Evolutionary conservation across 1,140 invertebrate genomes (phyloP).

Genomic region (Drosophila nigrodunni): DNA sequence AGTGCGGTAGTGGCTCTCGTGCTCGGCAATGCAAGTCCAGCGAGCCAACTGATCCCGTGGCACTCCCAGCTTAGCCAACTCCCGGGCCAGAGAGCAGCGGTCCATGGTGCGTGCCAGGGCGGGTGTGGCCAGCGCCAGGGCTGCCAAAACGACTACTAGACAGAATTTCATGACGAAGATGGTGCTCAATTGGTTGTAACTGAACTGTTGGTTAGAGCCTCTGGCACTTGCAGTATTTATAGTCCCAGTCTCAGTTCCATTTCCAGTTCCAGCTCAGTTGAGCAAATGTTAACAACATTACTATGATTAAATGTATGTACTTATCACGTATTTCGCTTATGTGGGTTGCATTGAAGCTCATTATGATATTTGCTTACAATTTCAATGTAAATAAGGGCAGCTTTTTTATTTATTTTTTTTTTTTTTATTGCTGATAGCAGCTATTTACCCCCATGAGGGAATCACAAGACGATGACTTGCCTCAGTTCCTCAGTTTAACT

Average conservation of each 20-base stretch:
- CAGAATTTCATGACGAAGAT: slow-evolving; percentile 39
- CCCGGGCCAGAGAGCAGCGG: slow-evolving; percentile 56
- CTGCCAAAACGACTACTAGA: slow-evolving; percentile 11
- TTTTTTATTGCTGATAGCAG: slow-evolving; percentile 14
- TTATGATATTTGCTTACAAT: slow-evolving; percentile 12
- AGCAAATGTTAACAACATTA: slow-evolving; percentile 26
- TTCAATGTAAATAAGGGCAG: slow-evolving; percentile 31
- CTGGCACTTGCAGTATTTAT: slow-evolving; percentile 31
- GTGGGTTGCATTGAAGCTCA: slow-evolving; percentile 11
- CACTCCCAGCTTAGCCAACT: slow-evolving; percentile 52
- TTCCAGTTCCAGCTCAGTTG: slow-evolving; percentile 28
- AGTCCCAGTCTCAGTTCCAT: background rate
- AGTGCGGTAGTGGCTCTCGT: slow-evolving; percentile 60
- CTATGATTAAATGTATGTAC: background rate
- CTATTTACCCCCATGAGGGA: background rate
- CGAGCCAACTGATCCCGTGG: slow-evolving; percentile 40
- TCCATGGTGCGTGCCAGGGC: slow-evolving; percentile 38
- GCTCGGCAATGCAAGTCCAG: slow-evolving; percentile 56
- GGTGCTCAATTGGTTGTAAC: background rate
- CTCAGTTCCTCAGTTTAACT: background rate
- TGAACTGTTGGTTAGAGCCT: slow-evolving; percentile 6
- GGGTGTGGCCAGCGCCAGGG: slow-evolving; percentile 20
- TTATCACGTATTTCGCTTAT: background rate
- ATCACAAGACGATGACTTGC: slow-evolving; percentile 14
- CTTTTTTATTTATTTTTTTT: background rate